Evolutionary conservation across 2,797 vertebrate species (phyloP).

Genomic region (Micropoecilia bifurca): DNA sequence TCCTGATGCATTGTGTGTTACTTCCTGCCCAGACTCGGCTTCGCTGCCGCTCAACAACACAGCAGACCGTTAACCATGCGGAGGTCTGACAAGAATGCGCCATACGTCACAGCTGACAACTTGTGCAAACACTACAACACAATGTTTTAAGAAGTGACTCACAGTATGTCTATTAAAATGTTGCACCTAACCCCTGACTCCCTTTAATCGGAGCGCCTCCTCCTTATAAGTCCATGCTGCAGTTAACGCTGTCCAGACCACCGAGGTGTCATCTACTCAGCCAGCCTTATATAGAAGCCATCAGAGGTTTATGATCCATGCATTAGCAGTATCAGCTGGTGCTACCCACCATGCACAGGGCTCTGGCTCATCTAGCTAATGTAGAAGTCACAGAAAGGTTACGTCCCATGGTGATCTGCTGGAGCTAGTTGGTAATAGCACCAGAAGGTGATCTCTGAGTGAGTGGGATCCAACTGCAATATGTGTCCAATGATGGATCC

Average conservation of each 20-base stretch:
- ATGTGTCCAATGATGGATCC: constrained; percentile 9
- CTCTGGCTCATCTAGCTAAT: constrained; percentile 55
- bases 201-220: constrained; percentile 54
- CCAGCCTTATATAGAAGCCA: constrained; percentile 80
- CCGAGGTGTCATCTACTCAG: constrained; percentile 57
- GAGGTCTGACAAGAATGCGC: constrained; percentile 48
- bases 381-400: constrained; percentile 48
- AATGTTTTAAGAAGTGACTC: constrained; percentile 65
- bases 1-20: constrained; percentile 63
- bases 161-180: constrained; percentile 52
- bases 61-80: neutral
- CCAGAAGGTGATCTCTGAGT: constrained; percentile 3
- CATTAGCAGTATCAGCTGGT: constrained; percentile 55
- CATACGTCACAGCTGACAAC: constrained; percentile 43
- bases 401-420: constrained; percentile 26
- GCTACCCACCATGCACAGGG: constrained; percentile 41
- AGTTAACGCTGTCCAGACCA: constrained; percentile 68
- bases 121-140: constrained; percentile 63
- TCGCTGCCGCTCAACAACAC: constrained; percentile 7
- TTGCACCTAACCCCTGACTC: constrained; percentile 34
- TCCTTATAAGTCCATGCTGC: constrained; percentile 86
- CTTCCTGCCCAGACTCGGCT: constrained; percentile 59
- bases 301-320: constrained; percentile 56
- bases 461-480: constrained; percentile 3
- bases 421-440: constrained; percentile 22